These are phyloP conservation scores for Aratinga solstitialis DNA, from an alignment of 2,797 vertebrate species.

Conservation along the genomic window DNA sequence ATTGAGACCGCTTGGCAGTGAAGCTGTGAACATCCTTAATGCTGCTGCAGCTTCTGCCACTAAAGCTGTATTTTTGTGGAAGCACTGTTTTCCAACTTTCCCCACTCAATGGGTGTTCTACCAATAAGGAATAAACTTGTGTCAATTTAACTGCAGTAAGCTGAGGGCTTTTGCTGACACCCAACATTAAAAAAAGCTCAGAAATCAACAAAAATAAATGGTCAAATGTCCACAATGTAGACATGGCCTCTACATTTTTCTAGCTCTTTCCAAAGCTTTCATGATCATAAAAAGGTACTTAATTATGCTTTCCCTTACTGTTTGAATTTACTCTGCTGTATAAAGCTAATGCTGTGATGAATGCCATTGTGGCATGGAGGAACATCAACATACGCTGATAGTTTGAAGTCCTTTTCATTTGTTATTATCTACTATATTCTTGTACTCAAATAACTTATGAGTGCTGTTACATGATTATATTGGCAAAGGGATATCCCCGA, in stretches of 20 bases:
- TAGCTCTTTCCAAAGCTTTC: background rate
- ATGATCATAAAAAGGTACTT: background rate
- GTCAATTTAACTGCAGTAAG: rapidly evolving
- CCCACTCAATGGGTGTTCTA: background rate
- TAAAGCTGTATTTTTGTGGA: background rate
- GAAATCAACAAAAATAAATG: background rate
- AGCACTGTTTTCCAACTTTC: background rate
- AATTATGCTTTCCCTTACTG: background rate
- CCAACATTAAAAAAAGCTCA: background rate
- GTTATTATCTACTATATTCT: background rate
- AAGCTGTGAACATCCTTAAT: background rate
- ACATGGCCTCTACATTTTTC: background rate
- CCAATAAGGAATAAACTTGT: background rate
- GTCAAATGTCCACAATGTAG: background rate
- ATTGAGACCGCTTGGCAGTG: background rate
- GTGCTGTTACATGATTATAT: background rate
- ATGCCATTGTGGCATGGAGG: background rate
- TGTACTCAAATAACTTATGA: background rate
- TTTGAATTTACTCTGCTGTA: background rate
- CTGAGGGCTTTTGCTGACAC: background rate
- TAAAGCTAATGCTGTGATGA: background rate
- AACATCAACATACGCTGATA: background rate
- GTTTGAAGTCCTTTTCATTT: background rate
- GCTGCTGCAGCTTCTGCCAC: background rate
- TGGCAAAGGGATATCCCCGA: background rate